phyloP scores from a whole-genome alignment of 2,113 vertebrate species.

The Calyptommatus sinebrachiatus region DNA sequence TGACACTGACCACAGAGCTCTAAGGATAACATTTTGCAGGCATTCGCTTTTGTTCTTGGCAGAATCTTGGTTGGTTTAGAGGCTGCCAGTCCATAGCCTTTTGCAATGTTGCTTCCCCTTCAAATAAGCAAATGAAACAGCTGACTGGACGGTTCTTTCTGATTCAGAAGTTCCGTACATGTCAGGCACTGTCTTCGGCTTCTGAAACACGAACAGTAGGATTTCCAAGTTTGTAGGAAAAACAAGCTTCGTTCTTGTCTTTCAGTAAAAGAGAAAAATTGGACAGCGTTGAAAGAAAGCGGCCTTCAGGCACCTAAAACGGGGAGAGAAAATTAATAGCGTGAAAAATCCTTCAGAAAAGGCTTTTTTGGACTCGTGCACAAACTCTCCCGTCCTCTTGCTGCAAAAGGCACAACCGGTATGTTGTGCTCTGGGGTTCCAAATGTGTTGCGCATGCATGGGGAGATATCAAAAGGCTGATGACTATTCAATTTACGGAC shows the following conservation, averaged over 20 bases:
- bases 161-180: not conserved
- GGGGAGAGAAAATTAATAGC: conserved; percentile 30
- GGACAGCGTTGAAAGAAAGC: conserved; percentile 40
- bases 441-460: not conserved
- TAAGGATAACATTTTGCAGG: not conserved
- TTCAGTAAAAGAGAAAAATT: conserved; percentile 38
- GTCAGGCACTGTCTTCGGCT: conserved; percentile 43
- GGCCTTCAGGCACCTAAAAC: conserved; percentile 39
- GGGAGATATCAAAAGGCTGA: conserved; percentile 1
- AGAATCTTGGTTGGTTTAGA: conserved; percentile 33
- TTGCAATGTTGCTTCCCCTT: conserved; percentile 18
- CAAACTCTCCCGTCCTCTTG: not conserved
- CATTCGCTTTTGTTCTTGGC: conserved; percentile 2
- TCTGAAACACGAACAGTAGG: conserved; percentile 47
- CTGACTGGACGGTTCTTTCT: conserved; percentile 41
- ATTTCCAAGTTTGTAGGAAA: conserved; percentile 52
- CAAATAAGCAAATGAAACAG: conserved; percentile 39
- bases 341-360: conserved; percentile 5
- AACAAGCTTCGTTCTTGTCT: conserved; percentile 38
- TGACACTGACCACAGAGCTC: not conserved
- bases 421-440: not conserved
- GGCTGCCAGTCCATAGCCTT: conserved; percentile 10
- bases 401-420: not conserved
- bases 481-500: not conserved
- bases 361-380: not conserved